Conservation (phyloP, 1,140 invertebrate genomes). For the Apocrypta bakeri region DNA sequence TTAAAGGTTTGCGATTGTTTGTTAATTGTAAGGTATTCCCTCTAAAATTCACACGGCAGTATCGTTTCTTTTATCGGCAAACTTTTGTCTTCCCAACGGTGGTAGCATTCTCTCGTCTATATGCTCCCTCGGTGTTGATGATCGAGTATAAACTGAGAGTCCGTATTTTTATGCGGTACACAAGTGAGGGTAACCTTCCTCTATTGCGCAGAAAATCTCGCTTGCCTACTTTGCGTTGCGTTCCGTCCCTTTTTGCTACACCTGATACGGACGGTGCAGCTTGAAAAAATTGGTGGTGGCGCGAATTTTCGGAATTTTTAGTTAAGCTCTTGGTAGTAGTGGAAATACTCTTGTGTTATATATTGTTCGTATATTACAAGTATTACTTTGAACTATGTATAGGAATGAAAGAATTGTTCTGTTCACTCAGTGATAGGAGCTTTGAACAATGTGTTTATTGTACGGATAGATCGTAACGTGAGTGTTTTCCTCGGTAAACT, state of each 20-base stretch:
- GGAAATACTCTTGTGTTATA: too few relatives aligned
- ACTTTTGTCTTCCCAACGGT: neutral
- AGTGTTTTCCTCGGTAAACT: slow-evolving; percentile 29
- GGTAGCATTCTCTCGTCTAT: slow-evolving; percentile 9
- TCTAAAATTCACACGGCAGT: neutral
- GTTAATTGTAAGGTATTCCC: too few relatives aligned
- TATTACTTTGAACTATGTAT: neutral
- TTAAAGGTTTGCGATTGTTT: too few relatives aligned
- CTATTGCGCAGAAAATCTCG: slow-evolving; percentile 14
- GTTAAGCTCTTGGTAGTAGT: too few relatives aligned
- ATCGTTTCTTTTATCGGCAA: neutral
- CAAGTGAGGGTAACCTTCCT: too few relatives aligned
- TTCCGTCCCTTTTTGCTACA: too few relatives aligned
- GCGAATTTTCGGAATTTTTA: neutral
- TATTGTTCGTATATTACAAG: too few relatives aligned
- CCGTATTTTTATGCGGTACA: too few relatives aligned
- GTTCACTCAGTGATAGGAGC: neutral
- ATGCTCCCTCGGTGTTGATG: neutral
- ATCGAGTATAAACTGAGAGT: neutral
- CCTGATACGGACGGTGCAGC: neutral
- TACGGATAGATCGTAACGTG: neutral
- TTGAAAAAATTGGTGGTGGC: neutral
- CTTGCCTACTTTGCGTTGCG: neutral
- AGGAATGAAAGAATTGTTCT: neutral
- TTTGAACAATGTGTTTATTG: neutral